Evolutionary conservation across 2,797 vertebrate genomes (phyloP), one percentile per base, ranked within the genome.

Genomic region (Ficedula albicollis): DNA sequence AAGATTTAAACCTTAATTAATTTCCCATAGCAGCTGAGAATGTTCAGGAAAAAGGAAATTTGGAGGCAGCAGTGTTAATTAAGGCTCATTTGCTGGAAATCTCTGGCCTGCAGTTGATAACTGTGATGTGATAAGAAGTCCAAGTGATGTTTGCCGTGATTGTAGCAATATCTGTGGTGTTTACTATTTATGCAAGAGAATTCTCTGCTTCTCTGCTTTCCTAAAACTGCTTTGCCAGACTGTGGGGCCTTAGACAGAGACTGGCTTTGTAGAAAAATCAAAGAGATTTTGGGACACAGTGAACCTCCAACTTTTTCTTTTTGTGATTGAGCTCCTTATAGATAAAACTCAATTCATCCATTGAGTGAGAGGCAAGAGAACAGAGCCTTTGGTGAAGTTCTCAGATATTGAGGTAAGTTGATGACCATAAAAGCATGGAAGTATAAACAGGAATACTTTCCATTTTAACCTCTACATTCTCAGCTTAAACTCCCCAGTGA

Each of bases 21-120:
- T 95, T 93, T 96, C 84, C 76, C 46, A 43, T 9, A 72, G 91
- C 93, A 95, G 87, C 82, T 84, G 85, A 62, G 82, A 95, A 93
- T 62, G 60, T 62, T 94, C 73, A 87, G 85, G 62, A 95, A 88
- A 44, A 68, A 86, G 85, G 87, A 88, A 95, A 81, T 91, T 84
- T 75, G 63, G 73, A 87, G 90, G 62, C n/a, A 58, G 34, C 38
- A 36, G 13, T 84, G 76, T 87, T 94, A 91, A 91, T 95, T 89
- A 94, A 93, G 36, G 39, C 62, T 93, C 39, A 78, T 97, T 95
- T 95, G 49, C 85, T 62, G 16, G 13, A 72, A 81, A 73, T 75
- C 69, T 86, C 30, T 67, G 32, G 52, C 34, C 85, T 80, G 60
- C 60, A 64, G 78, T 72, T 87, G 75, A 83, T 77, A 29, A 63